A percentile compares a stretch with the other conserved stretches of the same genome.
Evolutionary conservation across 2,113 vertebrate genomes (phyloP).

Genomic region (Brachyhypopomus occidentalis): DNA sequence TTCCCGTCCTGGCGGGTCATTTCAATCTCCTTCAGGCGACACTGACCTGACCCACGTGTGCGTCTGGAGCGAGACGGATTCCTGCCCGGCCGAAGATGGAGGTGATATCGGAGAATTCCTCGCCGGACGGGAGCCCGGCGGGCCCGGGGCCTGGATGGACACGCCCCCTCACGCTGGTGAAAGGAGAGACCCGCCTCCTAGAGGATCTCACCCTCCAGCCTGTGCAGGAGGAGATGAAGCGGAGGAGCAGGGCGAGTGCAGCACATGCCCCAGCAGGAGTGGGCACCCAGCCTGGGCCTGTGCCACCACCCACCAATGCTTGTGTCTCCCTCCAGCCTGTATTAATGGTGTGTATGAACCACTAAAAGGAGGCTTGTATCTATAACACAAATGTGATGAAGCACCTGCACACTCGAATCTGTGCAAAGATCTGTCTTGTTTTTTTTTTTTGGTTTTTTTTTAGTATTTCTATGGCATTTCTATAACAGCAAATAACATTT

Average conservation of each 20-base stretch:
- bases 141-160: constrained; percentile 3
- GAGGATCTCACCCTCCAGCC: not conserved
- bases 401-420: too few relatives aligned
- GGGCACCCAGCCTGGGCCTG: not conserved
- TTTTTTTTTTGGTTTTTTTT: too few relatives aligned
- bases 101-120: not conserved
- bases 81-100: constrained; percentile 12
- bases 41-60: not conserved
- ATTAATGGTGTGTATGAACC: constrained; percentile 17
- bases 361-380: not conserved
- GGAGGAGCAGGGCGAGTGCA: not conserved
- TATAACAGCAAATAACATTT: too few relatives aligned
- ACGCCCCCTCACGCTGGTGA: not conserved
- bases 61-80: constrained; percentile 1
- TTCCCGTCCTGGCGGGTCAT: not conserved
- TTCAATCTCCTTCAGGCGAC: constrained; percentile 1
- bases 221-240: not conserved
- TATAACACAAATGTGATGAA: not conserved
- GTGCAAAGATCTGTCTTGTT: not conserved
- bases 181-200: not conserved
- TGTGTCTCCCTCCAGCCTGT: constrained; percentile 3
- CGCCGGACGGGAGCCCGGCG: not conserved
- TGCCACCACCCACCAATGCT: not conserved
- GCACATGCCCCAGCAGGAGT: not conserved
- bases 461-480: too few relatives aligned